Conservation (phyloP, 2,113 vertebrate genomes). For the Labeo rohita region DNA sequence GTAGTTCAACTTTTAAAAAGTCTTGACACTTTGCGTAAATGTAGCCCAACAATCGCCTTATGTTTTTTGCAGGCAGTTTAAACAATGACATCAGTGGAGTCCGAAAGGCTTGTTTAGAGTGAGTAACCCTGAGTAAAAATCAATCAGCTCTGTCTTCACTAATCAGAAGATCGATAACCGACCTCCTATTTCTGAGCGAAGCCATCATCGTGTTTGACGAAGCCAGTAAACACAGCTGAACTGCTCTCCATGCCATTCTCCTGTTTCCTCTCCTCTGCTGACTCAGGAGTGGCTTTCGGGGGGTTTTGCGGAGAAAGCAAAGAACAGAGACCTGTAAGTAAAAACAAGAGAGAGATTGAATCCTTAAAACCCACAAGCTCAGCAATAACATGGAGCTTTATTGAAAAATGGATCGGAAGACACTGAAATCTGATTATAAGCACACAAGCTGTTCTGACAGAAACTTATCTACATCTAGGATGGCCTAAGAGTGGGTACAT, state of each 20-base stretch:
- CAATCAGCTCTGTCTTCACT: not conserved
- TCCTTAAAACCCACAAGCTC: not conserved
- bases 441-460: not conserved
- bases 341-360: not conserved
- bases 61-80: not conserved
- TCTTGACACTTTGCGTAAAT: too few species aligned
- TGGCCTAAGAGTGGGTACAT: not conserved
- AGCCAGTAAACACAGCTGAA: slow-evolving; percentile 35
- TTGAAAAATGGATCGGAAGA: not conserved
- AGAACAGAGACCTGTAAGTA: slow-evolving; percentile 14
- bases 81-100: not conserved
- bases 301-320: not conserved
- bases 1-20: too few species aligned
- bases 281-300: slow-evolving; percentile 11
- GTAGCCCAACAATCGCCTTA: too few species aligned
- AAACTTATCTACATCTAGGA: not conserved
- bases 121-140: not conserved
- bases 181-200: not conserved
- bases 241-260: not conserved
- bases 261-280: not conserved
- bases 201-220: not conserved
- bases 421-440: not conserved
- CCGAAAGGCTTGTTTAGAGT: not conserved
- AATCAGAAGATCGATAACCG: slow-evolving; percentile 3
- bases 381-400: slow-evolving; percentile 6